Conservation (phyloP, 2,113 vertebrate species). For the Indri indri region DNA sequence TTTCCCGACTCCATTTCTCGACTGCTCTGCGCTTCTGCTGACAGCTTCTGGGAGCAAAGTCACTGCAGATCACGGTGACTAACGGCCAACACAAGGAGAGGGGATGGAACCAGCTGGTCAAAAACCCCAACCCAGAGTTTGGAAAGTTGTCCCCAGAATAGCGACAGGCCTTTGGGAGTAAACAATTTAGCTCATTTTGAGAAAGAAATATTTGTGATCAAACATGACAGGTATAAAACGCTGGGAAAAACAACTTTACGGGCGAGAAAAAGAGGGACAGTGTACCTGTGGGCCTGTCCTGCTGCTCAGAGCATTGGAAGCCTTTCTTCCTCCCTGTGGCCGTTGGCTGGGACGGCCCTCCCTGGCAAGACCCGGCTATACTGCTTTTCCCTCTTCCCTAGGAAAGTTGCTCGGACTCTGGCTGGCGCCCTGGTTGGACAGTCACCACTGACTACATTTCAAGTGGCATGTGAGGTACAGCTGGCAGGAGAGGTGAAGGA, state of each 20-base stretch:
- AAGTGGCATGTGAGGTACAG: constrained; percentile 44
- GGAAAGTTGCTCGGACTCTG: constrained; percentile 34
- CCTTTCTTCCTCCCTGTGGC: neutral
- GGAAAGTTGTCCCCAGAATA: neutral
- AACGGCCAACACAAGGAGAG: neutral
- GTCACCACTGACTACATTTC: constrained; percentile 50
- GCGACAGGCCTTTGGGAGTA: neutral
- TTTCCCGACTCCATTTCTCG: rapidly evolving
- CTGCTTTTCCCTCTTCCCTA: constrained; percentile 7
- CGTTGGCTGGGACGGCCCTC: neutral
- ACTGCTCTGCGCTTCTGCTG: rapidly evolving
- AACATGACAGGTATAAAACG: neutral
- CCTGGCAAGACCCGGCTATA: neutral
- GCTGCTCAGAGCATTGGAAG: neutral
- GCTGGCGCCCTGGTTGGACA: neutral
- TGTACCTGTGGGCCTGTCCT: neutral
- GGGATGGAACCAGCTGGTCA: neutral
- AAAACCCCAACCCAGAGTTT: neutral
- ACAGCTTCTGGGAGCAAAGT: neutral
- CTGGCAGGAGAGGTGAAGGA: constrained; percentile 53
- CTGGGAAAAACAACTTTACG: constrained; percentile 18
- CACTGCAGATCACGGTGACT: neutral
- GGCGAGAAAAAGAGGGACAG: neutral
- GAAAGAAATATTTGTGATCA: constrained; percentile 34
- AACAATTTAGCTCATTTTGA: constrained; percentile 50